A percentile compares a stretch with the other conserved stretches of the same genome.
Evolutionary conservation across 2,113 vertebrate species (phyloP).

Genomic region (Apus apus): DNA sequence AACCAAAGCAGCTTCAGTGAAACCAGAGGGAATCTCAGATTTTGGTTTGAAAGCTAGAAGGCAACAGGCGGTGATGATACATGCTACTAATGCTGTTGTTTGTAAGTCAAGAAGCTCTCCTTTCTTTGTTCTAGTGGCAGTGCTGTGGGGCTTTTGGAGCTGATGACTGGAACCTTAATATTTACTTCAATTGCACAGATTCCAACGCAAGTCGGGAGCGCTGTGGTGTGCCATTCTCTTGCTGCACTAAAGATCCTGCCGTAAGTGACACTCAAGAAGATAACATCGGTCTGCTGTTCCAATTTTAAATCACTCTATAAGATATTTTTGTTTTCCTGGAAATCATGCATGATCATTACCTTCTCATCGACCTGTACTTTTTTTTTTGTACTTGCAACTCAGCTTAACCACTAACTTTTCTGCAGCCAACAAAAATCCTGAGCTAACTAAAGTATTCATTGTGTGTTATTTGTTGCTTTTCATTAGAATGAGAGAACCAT

Average conservation of each 20-base stretch:
- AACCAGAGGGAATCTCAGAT: neutral
- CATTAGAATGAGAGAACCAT: neutral
- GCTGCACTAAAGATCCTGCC: constrained; percentile 95
- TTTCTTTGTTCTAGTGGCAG: constrained; percentile 85
- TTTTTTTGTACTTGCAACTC: neutral
- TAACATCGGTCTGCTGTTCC: neutral
- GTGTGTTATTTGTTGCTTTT: neutral
- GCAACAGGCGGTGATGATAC: neutral
- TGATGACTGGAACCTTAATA: constrained; percentile 97
- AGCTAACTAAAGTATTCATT: neutral
- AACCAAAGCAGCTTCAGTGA: neutral
- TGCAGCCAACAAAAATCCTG: neutral
- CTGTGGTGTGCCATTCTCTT: constrained; percentile 96
- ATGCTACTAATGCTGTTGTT: neutral
- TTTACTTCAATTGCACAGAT: constrained; percentile 98
- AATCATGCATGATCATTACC: neutral
- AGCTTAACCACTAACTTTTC: neutral
- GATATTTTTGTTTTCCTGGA: neutral
- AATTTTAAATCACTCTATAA: neutral
- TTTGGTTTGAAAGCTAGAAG: neutral
- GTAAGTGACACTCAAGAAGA: constrained; percentile 71
- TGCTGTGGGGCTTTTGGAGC: constrained; percentile 96
- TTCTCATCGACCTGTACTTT: neutral
- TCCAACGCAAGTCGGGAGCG: constrained; percentile 93
- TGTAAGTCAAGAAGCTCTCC: neutral